These are phyloP conservation scores for Chaetophractus vellerosus DNA, from an alignment of 2,797 vertebrate genomes.

Conservation along the genomic window DNA sequence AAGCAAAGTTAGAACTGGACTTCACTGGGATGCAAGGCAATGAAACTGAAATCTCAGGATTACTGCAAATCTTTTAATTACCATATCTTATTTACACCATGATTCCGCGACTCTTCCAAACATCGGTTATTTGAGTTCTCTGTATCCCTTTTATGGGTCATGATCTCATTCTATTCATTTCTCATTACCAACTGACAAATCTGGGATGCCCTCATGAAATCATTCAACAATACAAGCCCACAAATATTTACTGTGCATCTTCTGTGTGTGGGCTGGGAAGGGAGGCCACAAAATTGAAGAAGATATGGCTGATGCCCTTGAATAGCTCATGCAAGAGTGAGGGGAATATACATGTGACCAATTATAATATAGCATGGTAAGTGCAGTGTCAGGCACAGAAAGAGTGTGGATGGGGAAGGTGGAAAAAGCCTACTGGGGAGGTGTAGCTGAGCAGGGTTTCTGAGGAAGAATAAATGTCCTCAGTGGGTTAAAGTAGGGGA, in stretches of 20 bases:
- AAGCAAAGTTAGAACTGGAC: slow-evolving; percentile 51
- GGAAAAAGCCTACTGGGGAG: not conserved
- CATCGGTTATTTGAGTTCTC: not conserved
- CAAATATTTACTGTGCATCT: not conserved
- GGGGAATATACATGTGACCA: too few relatives aligned
- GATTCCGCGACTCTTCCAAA: slow-evolving; percentile 56
- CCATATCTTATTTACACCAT: not conserved
- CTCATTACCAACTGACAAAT: not conserved
- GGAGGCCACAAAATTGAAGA: not conserved
- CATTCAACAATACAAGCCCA: not conserved
- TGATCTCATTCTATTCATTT: slow-evolving; percentile 3
- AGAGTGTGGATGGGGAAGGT: accelerated
- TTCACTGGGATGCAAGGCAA: not conserved
- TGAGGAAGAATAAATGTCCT: not conserved
- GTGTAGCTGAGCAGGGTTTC: not conserved
- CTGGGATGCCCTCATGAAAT: not conserved
- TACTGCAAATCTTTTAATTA: slow-evolving; percentile 1
- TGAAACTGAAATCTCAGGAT: not conserved
- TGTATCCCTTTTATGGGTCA: not conserved
- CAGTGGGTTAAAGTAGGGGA: not conserved
- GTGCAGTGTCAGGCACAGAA: not conserved
- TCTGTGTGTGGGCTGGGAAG: not conserved
- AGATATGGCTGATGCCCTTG: not conserved
- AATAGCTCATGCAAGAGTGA: accelerated
- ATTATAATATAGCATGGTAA: accelerated